Evolutionary conservation across 2,888 invertebrate genomes (phyloP).

Genomic region (Trachelus iudaicus): DNA sequence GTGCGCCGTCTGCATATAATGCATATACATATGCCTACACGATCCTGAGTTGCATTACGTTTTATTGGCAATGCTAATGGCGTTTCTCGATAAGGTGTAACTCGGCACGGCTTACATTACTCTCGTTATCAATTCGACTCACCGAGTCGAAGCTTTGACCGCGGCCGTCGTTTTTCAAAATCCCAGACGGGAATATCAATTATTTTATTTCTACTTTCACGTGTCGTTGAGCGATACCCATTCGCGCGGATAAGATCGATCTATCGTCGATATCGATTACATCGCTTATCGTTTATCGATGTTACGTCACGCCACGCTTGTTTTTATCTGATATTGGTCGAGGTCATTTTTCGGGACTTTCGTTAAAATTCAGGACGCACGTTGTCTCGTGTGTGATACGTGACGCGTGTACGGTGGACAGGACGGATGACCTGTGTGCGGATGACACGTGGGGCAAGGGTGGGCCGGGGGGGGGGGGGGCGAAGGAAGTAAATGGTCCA

Average conservation of each 20-base stretch:
- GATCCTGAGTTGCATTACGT: slow-evolving; percentile 32
- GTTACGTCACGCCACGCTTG: no score
- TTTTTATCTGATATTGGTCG: no score
- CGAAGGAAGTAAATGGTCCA: background rate
- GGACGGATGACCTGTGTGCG: background rate
- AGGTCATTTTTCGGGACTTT: background rate
- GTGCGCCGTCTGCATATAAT: background rate
- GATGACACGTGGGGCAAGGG: background rate
- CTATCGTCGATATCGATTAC: background rate
- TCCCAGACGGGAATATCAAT: background rate
- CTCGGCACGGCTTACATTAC: background rate
- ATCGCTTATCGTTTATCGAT: no score
- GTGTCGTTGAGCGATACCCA: no score
- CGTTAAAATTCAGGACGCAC: background rate
- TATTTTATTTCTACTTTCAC: background rate
- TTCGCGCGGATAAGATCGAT: slow-evolving; percentile 28
- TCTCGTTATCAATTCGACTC: background rate
- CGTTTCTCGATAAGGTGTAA: background rate
- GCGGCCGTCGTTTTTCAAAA: background rate
- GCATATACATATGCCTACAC: background rate
- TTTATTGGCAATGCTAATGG: slow-evolving; percentile 32
- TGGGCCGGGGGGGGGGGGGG: no score
- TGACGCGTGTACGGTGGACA: no score
- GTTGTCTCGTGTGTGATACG: no score
- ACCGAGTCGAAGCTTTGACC: background rate